These are phyloP conservation scores for Himalopsyche tibetana DNA, from an alignment of 2,888 invertebrate genomes.

Conservation along the genomic window DNA sequence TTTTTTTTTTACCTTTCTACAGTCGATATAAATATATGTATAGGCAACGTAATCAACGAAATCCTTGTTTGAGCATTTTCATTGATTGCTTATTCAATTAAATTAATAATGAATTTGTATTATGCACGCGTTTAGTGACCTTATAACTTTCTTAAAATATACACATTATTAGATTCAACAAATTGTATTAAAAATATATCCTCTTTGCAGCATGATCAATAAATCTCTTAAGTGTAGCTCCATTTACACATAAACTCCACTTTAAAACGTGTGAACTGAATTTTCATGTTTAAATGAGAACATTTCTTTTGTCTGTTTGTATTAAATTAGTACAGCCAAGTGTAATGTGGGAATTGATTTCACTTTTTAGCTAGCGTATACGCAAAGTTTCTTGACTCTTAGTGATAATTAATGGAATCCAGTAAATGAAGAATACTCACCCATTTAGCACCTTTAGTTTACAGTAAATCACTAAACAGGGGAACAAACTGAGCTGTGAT, in stretches of 20 bases:
- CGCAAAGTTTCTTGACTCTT: slow-evolving; percentile 5
- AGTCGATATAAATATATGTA: no score
- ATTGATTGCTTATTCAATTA: no score
- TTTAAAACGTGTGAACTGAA: not conserved
- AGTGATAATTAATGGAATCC: slow-evolving; percentile 24
- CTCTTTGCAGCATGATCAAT: not conserved
- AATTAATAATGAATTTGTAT: no score
- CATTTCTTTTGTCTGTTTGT: not conserved
- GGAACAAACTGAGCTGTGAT: not conserved
- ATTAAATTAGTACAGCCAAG: not conserved
- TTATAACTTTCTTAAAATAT: no score
- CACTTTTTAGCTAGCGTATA: not conserved
- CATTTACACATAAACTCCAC: not conserved
- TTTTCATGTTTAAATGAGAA: slow-evolving; percentile 17
- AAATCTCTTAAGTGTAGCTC: not conserved
- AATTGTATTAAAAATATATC: no score
- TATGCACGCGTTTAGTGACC: no score
- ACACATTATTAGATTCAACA: no score
- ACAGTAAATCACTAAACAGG: slow-evolving; percentile 7
- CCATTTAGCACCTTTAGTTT: not conserved
- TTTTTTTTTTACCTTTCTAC: no score
- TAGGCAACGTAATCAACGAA: no score
- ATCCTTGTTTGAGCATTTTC: no score
- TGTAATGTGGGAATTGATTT: slow-evolving; percentile 22
- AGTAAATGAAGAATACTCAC: not conserved